Evolutionary conservation across 2,113 vertebrate genomes (phyloP).

Genomic region (Ciconia maguari): DNA sequence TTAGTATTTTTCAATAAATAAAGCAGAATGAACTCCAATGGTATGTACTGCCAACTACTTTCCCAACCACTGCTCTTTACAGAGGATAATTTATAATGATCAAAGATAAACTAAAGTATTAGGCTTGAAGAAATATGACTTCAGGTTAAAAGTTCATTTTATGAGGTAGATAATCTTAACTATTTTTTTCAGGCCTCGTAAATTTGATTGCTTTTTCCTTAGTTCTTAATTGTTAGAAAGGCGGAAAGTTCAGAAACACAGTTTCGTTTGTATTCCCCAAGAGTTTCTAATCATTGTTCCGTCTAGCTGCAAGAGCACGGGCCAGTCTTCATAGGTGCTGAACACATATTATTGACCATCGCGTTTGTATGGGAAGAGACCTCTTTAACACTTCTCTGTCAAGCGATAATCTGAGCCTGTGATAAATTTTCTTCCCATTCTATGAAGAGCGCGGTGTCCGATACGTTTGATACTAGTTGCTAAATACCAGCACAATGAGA

Average conservation of each 20-base stretch:
- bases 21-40: constrained; percentile 41
- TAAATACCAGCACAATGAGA: not conserved
- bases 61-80: constrained; percentile 50
- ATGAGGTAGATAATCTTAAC: constrained; percentile 62
- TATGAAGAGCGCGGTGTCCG: not conserved
- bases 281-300: not conserved
- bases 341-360: not conserved
- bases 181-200: constrained; percentile 55
- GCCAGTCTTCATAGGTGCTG: not conserved
- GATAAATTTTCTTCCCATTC: not conserved
- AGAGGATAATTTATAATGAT: constrained; percentile 68
- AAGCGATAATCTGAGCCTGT: not conserved
- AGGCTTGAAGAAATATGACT: constrained; percentile 61
- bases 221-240: constrained; percentile 32
- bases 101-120: constrained; percentile 72
- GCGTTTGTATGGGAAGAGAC: not conserved
- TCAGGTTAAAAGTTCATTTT: constrained; percentile 68
- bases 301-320: not conserved
- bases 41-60: constrained; percentile 47
- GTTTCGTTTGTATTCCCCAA: not conserved
- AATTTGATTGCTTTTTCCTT: constrained; percentile 64
- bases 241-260: not conserved
- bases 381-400: not conserved
- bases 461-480: not conserved
- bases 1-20: constrained; percentile 74